phyloP scores from a whole-genome alignment of 2,888 invertebrate species.

The Perizoma flavofasciatum region DNA sequence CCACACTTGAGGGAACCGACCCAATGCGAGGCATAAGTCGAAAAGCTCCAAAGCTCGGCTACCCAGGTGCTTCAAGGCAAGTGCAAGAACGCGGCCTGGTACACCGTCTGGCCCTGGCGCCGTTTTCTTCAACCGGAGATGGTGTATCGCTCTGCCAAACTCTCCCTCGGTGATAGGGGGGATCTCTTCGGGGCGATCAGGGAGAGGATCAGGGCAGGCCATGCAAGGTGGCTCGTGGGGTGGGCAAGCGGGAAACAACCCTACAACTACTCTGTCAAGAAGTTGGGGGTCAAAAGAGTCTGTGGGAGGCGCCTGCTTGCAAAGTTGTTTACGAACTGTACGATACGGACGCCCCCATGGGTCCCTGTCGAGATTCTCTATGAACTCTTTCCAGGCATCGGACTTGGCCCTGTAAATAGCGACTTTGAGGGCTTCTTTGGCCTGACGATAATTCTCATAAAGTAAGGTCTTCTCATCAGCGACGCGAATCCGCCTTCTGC shows the following conservation, averaged over 20 bases:
- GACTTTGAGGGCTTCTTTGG: background rate
- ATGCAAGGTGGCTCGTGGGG: too few species aligned
- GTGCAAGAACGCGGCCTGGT: background rate
- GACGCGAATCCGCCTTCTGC: too few species aligned
- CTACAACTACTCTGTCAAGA: background rate
- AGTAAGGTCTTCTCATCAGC: too few species aligned
- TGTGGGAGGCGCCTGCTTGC: too few species aligned
- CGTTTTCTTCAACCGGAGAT: background rate
- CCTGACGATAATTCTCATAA: too few species aligned
- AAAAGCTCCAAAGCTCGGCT: too few species aligned
- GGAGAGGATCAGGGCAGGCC: background rate
- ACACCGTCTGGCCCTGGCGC: background rate
- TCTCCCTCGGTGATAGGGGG: background rate
- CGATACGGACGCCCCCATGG: background rate
- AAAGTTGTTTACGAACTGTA: background rate
- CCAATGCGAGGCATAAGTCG: too few species aligned
- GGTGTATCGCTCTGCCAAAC: background rate
- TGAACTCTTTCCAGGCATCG: background rate
- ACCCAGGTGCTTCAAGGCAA: too few species aligned
- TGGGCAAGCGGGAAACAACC: background rate
- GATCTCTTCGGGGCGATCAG: background rate
- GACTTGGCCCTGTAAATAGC: background rate
- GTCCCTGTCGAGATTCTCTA: background rate
- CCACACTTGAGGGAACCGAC: constrained; percentile 1
- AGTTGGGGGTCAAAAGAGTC: background rate